phyloP scores from a whole-genome alignment of 2,888 invertebrate species.

The Tetropium fuscum region DNA sequence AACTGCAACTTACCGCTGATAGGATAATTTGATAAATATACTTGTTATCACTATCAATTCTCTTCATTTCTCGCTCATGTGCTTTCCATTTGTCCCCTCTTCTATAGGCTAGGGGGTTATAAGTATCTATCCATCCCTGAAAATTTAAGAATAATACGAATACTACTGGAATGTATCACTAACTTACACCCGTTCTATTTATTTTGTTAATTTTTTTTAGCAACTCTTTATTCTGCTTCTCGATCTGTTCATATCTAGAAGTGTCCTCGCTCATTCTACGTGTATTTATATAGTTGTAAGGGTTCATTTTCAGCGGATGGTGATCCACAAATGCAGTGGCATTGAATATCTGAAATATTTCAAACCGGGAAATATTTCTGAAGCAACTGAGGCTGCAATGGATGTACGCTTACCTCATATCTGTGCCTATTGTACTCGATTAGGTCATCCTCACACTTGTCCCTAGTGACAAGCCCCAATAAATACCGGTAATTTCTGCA shows the following conservation, averaged over 20 bases:
- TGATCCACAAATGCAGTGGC: conserved; percentile 65
- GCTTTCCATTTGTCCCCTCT: conserved; percentile 51
- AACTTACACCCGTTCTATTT: conserved; percentile 66
- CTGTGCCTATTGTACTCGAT: conserved; percentile 51
- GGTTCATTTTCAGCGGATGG: conserved; percentile 69
- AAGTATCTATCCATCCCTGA: conserved; percentile 55
- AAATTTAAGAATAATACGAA: background rate
- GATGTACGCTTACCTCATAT: conserved; percentile 44
- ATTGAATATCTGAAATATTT: conserved; percentile 49
- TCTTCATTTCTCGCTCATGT: conserved; percentile 48
- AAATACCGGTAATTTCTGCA: conserved; percentile 53
- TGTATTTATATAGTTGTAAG: conserved; percentile 69
- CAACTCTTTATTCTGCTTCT: conserved; percentile 71
- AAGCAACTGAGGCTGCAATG: background rate
- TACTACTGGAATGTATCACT: background rate
- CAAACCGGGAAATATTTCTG: background rate
- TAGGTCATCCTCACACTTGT: conserved; percentile 46
- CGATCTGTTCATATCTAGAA: conserved; percentile 64
- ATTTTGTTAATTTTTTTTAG: conserved; percentile 72
- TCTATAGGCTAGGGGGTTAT: conserved; percentile 55
- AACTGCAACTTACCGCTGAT: conserved; percentile 46
- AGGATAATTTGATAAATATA: conserved; percentile 44
- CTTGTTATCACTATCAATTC: conserved; percentile 52
- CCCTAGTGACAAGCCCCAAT: conserved; percentile 49
- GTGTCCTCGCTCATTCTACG: conserved; percentile 57